Evolutionary conservation across 2,888 invertebrate species (phyloP), one percentile per base, ranked within the genome.

Genomic region (Dioctria linearis): DNA sequence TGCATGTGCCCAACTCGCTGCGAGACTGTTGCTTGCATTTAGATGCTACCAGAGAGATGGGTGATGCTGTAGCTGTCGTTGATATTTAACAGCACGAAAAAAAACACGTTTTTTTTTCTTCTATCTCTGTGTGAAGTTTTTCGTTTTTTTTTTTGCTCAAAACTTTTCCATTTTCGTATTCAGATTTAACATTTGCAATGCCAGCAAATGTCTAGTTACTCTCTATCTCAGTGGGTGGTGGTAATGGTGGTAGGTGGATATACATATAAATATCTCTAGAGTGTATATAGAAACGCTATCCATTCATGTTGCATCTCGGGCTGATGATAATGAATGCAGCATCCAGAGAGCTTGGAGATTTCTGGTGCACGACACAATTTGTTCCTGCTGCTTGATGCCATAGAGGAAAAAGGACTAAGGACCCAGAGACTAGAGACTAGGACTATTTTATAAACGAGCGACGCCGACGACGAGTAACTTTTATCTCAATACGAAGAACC

Each of bases 1-100:
- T 80, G 76, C 67, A 80, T 80, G 80, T 73, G 73, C 73, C 69
- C 59, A 54, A 69, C 81, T 69, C 25, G 25, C 25, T 25, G 25
- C 25, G 69, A 69, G 81, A 79, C 63, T 80, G 79, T 67, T 80
- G 71, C 71, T 79, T 75, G 59, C 73, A 76, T 73, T 73, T 78
- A 71, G 71, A 78, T 73, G 78, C 71, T 46, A 71, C 73, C 78
- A 73, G 59, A 59, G 25, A 25, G 78, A 69, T 46, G 40, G 71
- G 54, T 57, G 49, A 49, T 71, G 80, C 54, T 40, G 46, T 25
- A 25, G 25, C 43, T 78, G 78, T 39, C 57, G 78, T 76, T 71
- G 81, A 81, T 81, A 42, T 73, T 73, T 73, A 57, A 57, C n/a
- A 9, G n/a, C 25, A 25, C 1, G 25, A 25, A 25, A 25, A 25